phyloP scores from a whole-genome alignment of 1,140 invertebrate genomes.

The Papilio helenus region DNA sequence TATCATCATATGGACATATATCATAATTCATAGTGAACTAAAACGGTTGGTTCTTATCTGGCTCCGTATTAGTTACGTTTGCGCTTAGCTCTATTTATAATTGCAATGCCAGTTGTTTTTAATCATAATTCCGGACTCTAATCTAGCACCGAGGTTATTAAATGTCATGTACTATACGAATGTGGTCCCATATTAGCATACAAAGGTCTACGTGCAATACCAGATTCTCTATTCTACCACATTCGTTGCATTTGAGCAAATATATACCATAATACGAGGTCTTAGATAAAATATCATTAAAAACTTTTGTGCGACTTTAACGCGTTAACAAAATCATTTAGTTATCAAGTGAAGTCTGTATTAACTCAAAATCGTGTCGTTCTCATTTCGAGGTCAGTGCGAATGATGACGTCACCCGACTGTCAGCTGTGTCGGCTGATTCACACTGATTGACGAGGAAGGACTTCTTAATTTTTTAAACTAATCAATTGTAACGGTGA shows the following conservation, averaged over 20 bases:
- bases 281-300: no score
- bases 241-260: neutral
- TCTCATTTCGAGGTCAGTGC: neutral
- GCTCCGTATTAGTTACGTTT: conserved; percentile 6
- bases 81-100: neutral
- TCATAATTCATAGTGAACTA: neutral
- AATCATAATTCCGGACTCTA: neutral
- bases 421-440: neutral
- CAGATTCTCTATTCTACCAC: no score
- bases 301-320: neutral
- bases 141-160: conserved; percentile 9
- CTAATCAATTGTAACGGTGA: neutral
- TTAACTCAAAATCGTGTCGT: neutral
- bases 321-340: neutral
- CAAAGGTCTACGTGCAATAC: neutral
- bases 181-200: neutral
- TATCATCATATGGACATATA: neutral
- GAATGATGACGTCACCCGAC: neutral
- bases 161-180: neutral
- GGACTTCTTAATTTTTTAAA: neutral
- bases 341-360: neutral
- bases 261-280: no score
- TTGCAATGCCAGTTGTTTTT: neutral
- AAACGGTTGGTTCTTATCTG: neutral
- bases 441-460: neutral